Percentiles rank a stretch among this genome's conserved stretches.
phyloP scores from a whole-genome alignment of 2,113 vertebrate species.

The Leucoraja erinaceus region DNA sequence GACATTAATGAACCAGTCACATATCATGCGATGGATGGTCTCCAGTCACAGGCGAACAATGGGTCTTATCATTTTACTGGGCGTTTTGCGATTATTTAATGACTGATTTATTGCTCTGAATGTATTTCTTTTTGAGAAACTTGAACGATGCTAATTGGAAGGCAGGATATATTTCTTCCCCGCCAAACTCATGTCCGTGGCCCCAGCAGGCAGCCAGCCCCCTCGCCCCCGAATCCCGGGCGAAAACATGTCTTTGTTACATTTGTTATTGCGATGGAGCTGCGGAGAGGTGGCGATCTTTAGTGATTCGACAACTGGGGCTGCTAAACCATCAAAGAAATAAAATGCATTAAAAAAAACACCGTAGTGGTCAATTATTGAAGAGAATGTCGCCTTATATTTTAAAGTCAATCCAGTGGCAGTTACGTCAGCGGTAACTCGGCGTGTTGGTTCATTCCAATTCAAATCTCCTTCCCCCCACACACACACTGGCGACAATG shows the following conservation, averaged over 20 bases:
- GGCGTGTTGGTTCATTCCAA: neutral
- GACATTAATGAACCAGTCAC: neutral
- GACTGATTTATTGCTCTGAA: neutral
- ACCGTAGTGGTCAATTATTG: neutral
- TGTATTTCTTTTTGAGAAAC: neutral
- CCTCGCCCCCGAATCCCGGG: neutral
- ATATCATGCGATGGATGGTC: neutral
- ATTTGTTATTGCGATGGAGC: neutral
- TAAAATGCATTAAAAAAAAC: neutral
- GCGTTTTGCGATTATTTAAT: neutral
- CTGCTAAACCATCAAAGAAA: neutral
- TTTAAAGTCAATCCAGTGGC: constrained; percentile 2
- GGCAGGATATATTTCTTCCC: neutral
- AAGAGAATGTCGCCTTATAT: neutral
- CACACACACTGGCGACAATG: neutral
- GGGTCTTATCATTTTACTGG: neutral
- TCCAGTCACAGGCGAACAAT: neutral
- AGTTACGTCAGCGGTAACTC: constrained; percentile 4
- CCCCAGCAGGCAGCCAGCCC: neutral
- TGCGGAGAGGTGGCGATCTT: neutral
- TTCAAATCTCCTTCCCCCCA: neutral
- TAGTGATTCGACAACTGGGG: neutral
- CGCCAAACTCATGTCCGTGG: neutral
- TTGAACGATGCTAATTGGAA: neutral
- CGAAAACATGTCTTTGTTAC: constrained; percentile 19